phyloP scores from a whole-genome alignment of 2,888 invertebrate species.

The Cyaniris semiargus region DNA sequence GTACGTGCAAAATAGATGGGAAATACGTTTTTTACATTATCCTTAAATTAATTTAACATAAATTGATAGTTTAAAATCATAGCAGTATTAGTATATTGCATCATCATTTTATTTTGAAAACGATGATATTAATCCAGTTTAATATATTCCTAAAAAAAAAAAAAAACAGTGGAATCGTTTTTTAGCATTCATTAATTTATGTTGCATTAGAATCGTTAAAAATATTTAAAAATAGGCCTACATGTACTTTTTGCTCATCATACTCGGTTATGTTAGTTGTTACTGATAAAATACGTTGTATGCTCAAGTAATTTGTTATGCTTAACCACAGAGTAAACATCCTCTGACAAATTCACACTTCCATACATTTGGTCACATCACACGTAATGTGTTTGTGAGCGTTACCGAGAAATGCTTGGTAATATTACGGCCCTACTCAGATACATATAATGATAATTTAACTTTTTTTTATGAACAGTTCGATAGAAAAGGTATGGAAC shows the following conservation, averaged over 20 bases:
- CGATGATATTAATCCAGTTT: no score
- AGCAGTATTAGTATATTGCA: background rate
- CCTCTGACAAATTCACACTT: constrained; percentile 11
- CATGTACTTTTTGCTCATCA: background rate
- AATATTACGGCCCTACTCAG: background rate
- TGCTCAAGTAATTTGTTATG: constrained; percentile 13
- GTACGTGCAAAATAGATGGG: background rate
- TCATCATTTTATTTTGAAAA: background rate
- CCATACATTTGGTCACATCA: background rate
- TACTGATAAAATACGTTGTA: background rate
- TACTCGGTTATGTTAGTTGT: background rate
- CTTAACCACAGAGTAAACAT: constrained; percentile 1
- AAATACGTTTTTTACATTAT: background rate
- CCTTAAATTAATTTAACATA: background rate
- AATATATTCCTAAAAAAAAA: no score
- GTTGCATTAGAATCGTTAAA: no score
- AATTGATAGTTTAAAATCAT: background rate
- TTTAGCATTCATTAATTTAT: no score
- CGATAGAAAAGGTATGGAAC: no score
- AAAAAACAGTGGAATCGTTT: no score
- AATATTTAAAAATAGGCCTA: background rate
- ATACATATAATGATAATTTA: no score
- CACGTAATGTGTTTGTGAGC: constrained; percentile 7
- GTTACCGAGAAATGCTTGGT: background rate
- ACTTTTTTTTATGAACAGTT: no score